Base-by-base conservation (phyloP, 2,113 vertebrate genomes). In the Ptychochromis oligacanthus region DNA sequence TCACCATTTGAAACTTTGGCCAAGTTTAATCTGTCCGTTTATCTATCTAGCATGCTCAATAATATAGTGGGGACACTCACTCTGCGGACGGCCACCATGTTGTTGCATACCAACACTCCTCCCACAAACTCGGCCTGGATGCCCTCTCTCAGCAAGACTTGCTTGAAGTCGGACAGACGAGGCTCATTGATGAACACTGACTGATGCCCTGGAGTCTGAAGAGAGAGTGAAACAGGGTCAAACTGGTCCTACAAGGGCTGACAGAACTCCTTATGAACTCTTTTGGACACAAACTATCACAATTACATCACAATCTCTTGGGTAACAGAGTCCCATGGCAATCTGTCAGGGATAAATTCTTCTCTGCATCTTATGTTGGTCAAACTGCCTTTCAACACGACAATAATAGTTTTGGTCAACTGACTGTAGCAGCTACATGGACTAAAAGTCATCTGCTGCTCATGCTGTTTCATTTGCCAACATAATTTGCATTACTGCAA, bases 131-230 rank as follows among this genome's bases (percentile, higher is more conserved):
- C 98, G 0, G 98, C 98, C 93, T 99, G 98, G 85, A 99, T 98
- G 36, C 98, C 98, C 84, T 99, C 98, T 78, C 97, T 94, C 86
- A 99, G 89, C 58, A 99, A 97, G 86, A 99, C 98, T 93, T 99
- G 98, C 92, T 99, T 99, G 93, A 99, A 99, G 96, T 99, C 98
- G 11, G 98, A 99, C 6, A 99, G 95, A 26, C 98, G 96, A 12
- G 98, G 98, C 92, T 99, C 98, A 62, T 99, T 99, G 96, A 99
- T 99, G 93, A 99, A 99, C 84, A 99, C 98, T 2, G 98, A 98
- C 93, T 98, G 97, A 93, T 99, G 98, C 81, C 98, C 98, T 38
- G 97, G 95, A 91, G 97, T 96, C 98, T 99, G 93, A 28, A 86
- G 85, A 74, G 43, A 62, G 26, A 28, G 11, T 1, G 28, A 43